Percentiles rank a stretch among this genome's conserved stretches.
These are phyloP conservation scores for Lepilemur ruficaudatus DNA, from an alignment of 2,797 vertebrate genomes.

Conservation along the genomic window DNA sequence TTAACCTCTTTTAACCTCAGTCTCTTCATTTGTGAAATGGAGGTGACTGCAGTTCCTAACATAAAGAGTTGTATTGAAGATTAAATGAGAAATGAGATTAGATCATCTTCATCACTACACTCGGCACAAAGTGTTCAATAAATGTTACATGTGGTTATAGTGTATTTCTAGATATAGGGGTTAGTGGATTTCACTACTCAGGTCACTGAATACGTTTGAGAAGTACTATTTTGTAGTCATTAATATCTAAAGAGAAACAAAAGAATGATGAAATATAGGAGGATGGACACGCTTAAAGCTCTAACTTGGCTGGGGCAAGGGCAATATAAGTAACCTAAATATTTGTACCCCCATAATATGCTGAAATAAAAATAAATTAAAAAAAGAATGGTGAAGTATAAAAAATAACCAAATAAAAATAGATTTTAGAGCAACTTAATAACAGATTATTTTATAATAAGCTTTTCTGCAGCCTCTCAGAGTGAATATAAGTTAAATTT, in stretches of 20 bases:
- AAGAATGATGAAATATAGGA: neutral
- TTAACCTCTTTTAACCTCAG: neutral
- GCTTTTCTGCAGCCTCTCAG: neutral
- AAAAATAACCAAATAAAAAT: conserved; percentile 24
- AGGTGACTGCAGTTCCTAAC: neutral
- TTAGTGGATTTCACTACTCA: neutral
- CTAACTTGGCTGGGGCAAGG: too few species aligned
- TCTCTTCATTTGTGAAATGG: neutral
- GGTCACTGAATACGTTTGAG: neutral
- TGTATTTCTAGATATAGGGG: neutral
- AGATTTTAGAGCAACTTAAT: neutral
- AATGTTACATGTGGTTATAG: neutral
- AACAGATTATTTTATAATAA: neutral
- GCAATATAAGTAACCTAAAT: too few species aligned
- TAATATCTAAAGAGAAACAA: conserved; percentile 1
- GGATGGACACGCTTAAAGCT: too few species aligned
- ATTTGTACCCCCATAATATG: too few species aligned
- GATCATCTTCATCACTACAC: neutral
- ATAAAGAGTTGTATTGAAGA: neutral
- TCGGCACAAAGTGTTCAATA: neutral
- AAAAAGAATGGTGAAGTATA: neutral
- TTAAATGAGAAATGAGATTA: conserved; percentile 31
- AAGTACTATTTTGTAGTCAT: neutral
- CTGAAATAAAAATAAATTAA: too few species aligned
- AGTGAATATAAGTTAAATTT: neutral